Conservation (phyloP, 2,113 vertebrate genomes). For the Phyllostomus hastatus region DNA sequence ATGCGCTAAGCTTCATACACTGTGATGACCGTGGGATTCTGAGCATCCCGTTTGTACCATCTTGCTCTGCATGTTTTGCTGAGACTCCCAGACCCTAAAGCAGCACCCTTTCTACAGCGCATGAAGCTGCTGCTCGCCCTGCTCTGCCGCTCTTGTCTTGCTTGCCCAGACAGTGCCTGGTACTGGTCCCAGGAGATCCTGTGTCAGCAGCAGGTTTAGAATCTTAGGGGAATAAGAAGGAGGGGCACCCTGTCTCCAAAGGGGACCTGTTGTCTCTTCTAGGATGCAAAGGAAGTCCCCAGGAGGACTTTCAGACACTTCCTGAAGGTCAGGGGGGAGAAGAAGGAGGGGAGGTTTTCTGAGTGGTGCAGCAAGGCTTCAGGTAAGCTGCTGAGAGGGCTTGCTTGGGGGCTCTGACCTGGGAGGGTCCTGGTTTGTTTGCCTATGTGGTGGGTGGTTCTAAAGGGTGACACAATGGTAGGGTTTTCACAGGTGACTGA, state of each 20-base stretch:
- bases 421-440: background rate
- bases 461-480: background rate
- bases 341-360: conserved; percentile 66
- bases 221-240: background rate
- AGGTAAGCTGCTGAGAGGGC: conserved; percentile 42
- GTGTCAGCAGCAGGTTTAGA: background rate
- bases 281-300: conserved; percentile 78
- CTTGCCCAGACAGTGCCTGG: background rate
- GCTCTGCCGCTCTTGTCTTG: background rate
- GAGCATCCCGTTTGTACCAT: too few species aligned
- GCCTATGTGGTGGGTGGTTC: background rate
- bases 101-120: accelerated
- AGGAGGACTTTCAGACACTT: conserved; percentile 56
- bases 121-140: background rate
- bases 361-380: background rate
- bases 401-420: background rate
- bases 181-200: background rate
- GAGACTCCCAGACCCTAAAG: background rate
- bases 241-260: background rate
- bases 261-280: background rate
- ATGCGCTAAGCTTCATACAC: background rate
- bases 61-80: accelerated
- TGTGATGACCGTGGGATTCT: accelerated
- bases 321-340: conserved; percentile 70
- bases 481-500: background rate